Percentiles rank a stretch among this genome's conserved stretches.
phyloP scores from a whole-genome alignment of 1,140 invertebrate species.

The Cylas formicarius region DNA sequence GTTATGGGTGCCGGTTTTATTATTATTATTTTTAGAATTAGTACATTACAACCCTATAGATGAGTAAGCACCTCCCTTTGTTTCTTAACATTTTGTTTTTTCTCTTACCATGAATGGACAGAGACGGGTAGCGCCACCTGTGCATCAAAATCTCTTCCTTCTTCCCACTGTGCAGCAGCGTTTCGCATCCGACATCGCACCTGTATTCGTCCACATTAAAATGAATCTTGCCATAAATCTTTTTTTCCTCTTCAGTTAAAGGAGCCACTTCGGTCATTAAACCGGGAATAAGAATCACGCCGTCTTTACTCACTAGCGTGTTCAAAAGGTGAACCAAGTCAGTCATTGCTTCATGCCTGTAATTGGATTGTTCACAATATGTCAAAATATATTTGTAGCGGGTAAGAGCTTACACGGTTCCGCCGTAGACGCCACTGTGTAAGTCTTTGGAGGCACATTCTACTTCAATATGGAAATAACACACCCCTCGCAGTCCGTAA shows the following conservation, averaged over 20 bases:
- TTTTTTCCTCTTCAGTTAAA: constrained; percentile 65
- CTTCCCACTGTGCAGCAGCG: constrained; percentile 67
- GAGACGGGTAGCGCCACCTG: constrained; percentile 82
- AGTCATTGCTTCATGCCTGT: constrained; percentile 74
- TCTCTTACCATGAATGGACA: constrained; percentile 75
- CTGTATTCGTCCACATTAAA: constrained; percentile 81
- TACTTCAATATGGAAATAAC: constrained; percentile 88
- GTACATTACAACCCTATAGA: no score
- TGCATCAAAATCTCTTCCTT: constrained; percentile 78
- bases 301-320: constrained; percentile 74
- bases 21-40: no score
- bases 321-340: constrained; percentile 81
- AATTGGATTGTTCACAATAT: neutral
- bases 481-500: constrained; percentile 93
- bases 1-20: no score
- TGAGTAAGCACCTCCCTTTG: no score
- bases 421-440: constrained; percentile 93
- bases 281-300: constrained; percentile 73
- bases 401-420: constrained; percentile 61
- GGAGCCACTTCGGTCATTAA: constrained; percentile 73
- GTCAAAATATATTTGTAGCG: neutral
- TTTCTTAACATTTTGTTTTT: no score
- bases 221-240: constrained; percentile 79
- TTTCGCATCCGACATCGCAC: constrained; percentile 61
- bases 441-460: constrained; percentile 86